Evolutionary conservation across 2,113 vertebrate species (phyloP), one percentile per base, ranked within the genome.

Genomic region (Mugil cephalus): DNA sequence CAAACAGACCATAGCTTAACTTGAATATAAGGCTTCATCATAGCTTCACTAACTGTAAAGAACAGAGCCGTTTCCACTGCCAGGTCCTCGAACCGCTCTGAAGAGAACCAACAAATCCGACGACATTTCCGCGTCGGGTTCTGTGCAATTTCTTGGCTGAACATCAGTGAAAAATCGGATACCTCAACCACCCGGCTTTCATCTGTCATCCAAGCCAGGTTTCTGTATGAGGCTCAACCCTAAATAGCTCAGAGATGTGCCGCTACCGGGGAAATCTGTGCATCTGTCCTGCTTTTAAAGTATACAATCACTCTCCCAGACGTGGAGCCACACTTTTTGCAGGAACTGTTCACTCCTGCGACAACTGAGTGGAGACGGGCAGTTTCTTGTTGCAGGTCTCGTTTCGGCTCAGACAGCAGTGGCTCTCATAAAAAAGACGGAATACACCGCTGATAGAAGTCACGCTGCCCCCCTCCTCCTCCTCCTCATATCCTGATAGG

Each of bases 181-280:
- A 69, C 46, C 69, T 69, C 71, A 48, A 39, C 70, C 70, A 42
- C 46, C 54, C 43, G 1, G 14, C 79, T 80, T 73, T 83, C 55
- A 79, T 82, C 77, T 71, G 63, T 73, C 76, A 80, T 47, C 78
- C 66, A 70, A 83, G 55, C 68, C 79, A 65, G 66, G 70, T 69
- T 76, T 59, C 66, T 73, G 15, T 50, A 58, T 38, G 14, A 15
- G 15, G 18, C 66, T 83, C 60, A 60, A 30, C 50, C 68, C 53
- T 58, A 69, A 82, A 73, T 71, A 77, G 52, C 82, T 61, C 69
- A 59, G 45, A 71, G 59, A 82, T 54, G 38, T 39, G 11, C 56
- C 0, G 51, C 17, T 73, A 61, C 63, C 40, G 40, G 51, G 24
- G 59, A 42, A 35, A 54, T 39, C 43, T 69, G 21, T 65, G 79